Percentiles rank a stretch among this genome's conserved stretches.
phyloP scores from a whole-genome alignment of 2,888 invertebrate genomes.

The Oegoconia quadripuncta region DNA sequence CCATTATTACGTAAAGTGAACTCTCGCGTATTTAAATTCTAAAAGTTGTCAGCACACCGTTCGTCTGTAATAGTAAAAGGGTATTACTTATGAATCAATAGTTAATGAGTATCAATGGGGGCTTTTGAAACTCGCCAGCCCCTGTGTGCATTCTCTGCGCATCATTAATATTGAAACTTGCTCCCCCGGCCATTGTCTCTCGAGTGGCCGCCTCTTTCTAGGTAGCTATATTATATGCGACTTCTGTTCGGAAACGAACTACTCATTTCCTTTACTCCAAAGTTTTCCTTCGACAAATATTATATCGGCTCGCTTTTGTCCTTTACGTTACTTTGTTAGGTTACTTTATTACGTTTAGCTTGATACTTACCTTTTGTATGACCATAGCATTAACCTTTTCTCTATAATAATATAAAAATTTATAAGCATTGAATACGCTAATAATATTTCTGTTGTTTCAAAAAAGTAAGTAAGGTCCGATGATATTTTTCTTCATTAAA shows the following conservation, averaged over 20 bases:
- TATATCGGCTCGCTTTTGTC: conserved; percentile 33
- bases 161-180: conserved; percentile 77
- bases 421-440: no score
- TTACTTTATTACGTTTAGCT: conserved; percentile 5
- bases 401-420: no score
- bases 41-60: conserved; percentile 56
- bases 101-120: conserved; percentile 75
- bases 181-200: conserved; percentile 67
- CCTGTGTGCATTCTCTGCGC: conserved; percentile 70
- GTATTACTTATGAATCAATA: conserved; percentile 79
- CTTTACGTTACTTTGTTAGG: conserved; percentile 17
- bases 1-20: conserved; percentile 42
- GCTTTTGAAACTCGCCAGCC: conserved; percentile 63
- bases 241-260: conserved; percentile 55
- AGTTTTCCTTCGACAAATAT: conserved; percentile 54
- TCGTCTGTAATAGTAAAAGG: conserved; percentile 57
- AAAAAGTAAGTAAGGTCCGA: no score
- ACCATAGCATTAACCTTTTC: no score
- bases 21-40: conserved; percentile 65
- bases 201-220: conserved; percentile 63
- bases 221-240: conserved; percentile 63
- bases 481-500: no score
- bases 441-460: no score
- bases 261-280: conserved; percentile 67
- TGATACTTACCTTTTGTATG: no score